Conservation (phyloP, 2,797 vertebrate genomes). For the Dicrostonyx torquatus region DNA sequence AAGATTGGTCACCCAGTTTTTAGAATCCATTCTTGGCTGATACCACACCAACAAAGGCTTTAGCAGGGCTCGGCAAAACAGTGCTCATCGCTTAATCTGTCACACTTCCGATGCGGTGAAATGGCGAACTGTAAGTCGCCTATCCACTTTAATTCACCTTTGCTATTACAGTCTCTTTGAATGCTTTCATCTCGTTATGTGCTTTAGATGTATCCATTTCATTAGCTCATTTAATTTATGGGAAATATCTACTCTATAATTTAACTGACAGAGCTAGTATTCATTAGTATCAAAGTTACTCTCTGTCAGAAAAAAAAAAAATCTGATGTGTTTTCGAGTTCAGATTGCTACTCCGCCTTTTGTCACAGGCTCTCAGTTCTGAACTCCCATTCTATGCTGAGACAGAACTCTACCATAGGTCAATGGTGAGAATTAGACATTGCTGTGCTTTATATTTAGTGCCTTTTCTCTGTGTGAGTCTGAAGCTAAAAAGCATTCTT, state of each 20-base stretch:
- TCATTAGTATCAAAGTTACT: slow-evolving; percentile 41
- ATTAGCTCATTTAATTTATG: slow-evolving; percentile 41
- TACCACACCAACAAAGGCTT: neutral
- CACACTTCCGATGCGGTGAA: neutral
- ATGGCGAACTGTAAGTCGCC: neutral
- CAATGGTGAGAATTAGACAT: neutral
- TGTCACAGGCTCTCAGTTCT: neutral
- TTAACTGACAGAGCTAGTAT: neutral
- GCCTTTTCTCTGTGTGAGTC: neutral
- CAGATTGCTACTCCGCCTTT: neutral
- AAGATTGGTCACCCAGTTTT: neutral
- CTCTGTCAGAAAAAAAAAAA: slow-evolving; percentile 40
- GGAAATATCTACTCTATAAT: neutral
- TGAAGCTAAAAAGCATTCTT: neutral
- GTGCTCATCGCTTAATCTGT: neutral
- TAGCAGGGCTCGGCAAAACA: neutral
- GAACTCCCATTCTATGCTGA: neutral
- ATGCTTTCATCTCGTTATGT: neutral
- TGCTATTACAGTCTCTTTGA: neutral
- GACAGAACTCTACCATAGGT: neutral
- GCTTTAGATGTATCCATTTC: slow-evolving; percentile 39
- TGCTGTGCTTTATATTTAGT: neutral
- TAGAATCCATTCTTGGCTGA: neutral
- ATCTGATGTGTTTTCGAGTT: neutral
- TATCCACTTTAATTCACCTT: slow-evolving; percentile 36